Percentiles rank a stretch among this genome's conserved stretches.
These are phyloP conservation scores for Menura novaehollandiae DNA, from an alignment of 2,113 vertebrate genomes.

Conservation along the genomic window DNA sequence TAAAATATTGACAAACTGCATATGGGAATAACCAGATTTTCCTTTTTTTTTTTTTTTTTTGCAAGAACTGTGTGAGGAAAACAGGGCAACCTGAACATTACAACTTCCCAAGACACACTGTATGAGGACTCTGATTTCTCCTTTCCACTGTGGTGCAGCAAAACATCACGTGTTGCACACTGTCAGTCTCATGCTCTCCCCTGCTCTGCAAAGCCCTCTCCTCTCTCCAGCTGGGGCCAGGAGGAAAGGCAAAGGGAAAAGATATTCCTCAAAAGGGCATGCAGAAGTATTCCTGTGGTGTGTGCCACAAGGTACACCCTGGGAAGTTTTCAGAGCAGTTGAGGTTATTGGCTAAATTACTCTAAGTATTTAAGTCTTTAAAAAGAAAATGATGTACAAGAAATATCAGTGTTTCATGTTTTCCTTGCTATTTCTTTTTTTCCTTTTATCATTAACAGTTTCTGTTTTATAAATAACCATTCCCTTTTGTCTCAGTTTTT, in stretches of 20 bases:
- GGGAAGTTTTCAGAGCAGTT: background rate
- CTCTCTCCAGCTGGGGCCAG: background rate
- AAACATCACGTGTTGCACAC: background rate
- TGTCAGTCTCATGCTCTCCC: background rate
- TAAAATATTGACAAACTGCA: background rate
- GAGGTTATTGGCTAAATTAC: background rate
- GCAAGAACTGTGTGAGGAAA: background rate
- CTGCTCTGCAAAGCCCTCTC: background rate
- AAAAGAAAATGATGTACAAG: background rate
- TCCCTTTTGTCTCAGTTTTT: background rate
- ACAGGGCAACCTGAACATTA: background rate
- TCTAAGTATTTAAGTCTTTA: background rate
- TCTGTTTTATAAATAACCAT: background rate
- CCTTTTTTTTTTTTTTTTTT: background rate
- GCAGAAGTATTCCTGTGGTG: accelerated
- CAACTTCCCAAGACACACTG: background rate
- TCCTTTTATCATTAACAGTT: background rate
- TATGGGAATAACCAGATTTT: background rate
- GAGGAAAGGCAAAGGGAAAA: background rate
- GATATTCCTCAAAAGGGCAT: background rate
- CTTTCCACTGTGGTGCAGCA: accelerated
- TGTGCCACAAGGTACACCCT: background rate
- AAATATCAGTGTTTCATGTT: background rate
- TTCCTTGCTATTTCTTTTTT: background rate
- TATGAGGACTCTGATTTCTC: background rate